Conservation (phyloP, 2,797 vertebrate species). For the Hoplostethus mediterraneus region DNA sequence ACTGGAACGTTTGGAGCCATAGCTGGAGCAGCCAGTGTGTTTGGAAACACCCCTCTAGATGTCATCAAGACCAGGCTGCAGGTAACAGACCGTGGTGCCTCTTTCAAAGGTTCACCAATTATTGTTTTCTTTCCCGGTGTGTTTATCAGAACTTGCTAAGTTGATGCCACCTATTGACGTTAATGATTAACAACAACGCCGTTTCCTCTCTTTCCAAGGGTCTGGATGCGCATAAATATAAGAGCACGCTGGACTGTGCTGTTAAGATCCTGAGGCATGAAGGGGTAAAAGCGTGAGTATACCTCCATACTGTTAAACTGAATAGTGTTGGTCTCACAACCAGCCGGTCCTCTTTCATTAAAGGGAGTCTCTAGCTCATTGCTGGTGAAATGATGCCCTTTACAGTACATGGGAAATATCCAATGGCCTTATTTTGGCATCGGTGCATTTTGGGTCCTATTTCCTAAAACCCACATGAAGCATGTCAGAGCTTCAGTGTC, state of each 20-base stretch:
- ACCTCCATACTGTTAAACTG: constrained; percentile 2
- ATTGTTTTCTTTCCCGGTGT: not conserved
- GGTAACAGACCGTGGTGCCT: constrained; percentile 70
- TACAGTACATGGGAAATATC: too few relatives aligned
- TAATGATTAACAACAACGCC: not conserved
- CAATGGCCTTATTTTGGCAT: not conserved
- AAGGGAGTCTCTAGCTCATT: not conserved
- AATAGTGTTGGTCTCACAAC: not conserved
- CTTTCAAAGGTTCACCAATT: not conserved
- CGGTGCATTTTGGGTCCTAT: not conserved
- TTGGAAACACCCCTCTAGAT: constrained; percentile 95
- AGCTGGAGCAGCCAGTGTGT: constrained; percentile 94
- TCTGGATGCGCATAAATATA: constrained; percentile 95
- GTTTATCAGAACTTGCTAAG: not conserved
- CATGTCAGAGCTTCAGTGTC: not conserved
- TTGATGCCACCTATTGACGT: not conserved
- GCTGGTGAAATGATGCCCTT: too few relatives aligned
- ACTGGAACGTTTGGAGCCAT: constrained; percentile 91
- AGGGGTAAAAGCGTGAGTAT: constrained; percentile 91
- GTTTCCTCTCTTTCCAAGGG: constrained; percentile 78
- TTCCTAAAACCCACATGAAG: not conserved
- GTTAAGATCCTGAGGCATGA: constrained; percentile 92
- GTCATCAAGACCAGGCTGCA: constrained; percentile 98
- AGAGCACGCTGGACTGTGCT: constrained; percentile 92
- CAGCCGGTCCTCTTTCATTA: not conserved